These are phyloP conservation scores for Copidosoma aretas DNA, from an alignment of 2,888 invertebrate genomes.

Conservation along the genomic window DNA sequence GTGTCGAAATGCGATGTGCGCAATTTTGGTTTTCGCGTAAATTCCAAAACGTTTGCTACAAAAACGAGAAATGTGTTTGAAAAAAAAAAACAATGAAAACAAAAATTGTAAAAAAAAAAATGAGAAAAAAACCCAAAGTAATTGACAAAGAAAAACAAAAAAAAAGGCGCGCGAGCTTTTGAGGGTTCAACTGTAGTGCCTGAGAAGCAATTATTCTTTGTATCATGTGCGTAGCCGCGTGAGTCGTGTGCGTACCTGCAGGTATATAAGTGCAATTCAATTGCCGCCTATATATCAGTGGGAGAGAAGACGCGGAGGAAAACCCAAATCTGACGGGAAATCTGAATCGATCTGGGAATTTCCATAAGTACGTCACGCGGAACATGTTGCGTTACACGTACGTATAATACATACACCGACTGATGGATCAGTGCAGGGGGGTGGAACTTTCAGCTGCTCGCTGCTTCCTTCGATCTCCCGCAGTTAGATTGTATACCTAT, in stretches of 20 bases:
- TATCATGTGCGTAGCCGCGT: conserved; percentile 20
- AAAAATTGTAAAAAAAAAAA: conserved; percentile 14
- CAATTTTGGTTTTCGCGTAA: conserved; percentile 28
- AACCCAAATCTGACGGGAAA: neutral
- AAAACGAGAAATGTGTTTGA: neutral
- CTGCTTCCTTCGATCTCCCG: neutral
- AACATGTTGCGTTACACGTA: neutral
- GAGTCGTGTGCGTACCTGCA: conserved; percentile 12
- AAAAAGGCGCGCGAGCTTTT: conserved; percentile 13
- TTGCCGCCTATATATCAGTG: conserved; percentile 9
- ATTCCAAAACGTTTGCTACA: neutral
- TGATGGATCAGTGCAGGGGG: neutral
- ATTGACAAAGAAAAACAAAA: no score
- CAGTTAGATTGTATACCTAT: no score
- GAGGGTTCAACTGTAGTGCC: conserved; percentile 39
- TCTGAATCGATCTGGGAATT: no score
- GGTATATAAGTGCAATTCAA: conserved; percentile 26
- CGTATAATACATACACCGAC: neutral
- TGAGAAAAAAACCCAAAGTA: neutral
- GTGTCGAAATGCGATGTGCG: conserved; percentile 22
- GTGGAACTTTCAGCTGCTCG: neutral
- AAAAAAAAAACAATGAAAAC: neutral
- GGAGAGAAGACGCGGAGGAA: neutral
- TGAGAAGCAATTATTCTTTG: conserved; percentile 34
- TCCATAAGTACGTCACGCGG: no score